Base-by-base conservation (phyloP, 2,888 invertebrate genomes). In the Agrotis clavis region DNA sequence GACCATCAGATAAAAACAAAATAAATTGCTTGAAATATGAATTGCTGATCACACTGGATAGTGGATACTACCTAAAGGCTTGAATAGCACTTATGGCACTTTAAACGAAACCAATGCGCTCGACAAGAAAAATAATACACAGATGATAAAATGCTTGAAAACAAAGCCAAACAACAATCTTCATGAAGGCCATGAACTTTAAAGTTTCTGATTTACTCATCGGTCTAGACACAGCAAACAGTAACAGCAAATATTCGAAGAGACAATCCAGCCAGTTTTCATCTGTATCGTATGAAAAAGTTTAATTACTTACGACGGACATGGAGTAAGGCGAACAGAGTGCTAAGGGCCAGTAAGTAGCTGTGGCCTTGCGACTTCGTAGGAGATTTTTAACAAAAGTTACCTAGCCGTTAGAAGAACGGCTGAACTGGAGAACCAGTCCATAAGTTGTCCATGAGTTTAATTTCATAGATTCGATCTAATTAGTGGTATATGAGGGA, bases 261-360 rank as follows among this genome's bases (percentile, higher is more conserved):
- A 53, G 48, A 72, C 59, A 76, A 65, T 51, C 70, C 56, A 64
- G 35, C 54, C 54, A 56, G 60, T 48, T 64, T 30, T 18, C 21
- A 67, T 72, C 54, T 71, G 63, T 67, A 45, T 53, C n/a, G 19
- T 60, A 68, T 69, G 57, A 77, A 81, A 78, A 67, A 67, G 57
- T 80, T 81, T 81, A 80, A 81, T 81, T 81, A 72, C 77, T 66
- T 60, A 68, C 54, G 51, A 50, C 1, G 5, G 45, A 1, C 67
- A 65, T 9, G 18, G 67, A 68, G 50, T 53, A 50, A 19, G 6
- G 3, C 14, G 18, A 35, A 25, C 54, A 61, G 64, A 79, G 61
- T 57, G 45, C 14, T 18, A 48, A 50, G 21, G 25, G 41, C 41
- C 41, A 41, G 41, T 41, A 11, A 41, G 41, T 41, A 11, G 11